phyloP scores from a whole-genome alignment of 2,888 invertebrate species.

The Tenthredo mesomela region DNA sequence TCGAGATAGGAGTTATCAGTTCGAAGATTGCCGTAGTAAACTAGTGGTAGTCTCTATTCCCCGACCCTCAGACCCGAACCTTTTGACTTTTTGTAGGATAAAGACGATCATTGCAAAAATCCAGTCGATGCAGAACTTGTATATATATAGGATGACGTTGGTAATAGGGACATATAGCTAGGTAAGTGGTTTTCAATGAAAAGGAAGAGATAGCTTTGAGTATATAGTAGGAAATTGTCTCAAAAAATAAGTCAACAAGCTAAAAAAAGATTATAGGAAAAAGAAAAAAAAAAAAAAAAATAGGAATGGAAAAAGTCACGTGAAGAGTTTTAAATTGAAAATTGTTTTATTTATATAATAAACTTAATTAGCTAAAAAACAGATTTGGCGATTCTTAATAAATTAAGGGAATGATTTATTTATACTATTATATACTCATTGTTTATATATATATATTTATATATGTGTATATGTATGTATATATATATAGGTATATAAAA shows the following conservation, averaged over 20 bases:
- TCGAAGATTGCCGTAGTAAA: background rate
- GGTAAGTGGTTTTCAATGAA: background rate
- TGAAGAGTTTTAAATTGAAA: conserved; percentile 8
- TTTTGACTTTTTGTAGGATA: background rate
- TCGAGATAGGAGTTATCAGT: conserved; percentile 36
- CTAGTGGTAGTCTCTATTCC: background rate
- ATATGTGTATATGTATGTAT: background rate
- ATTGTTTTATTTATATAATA: conserved; percentile 29
- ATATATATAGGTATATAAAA: background rate
- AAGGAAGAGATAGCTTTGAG: background rate
- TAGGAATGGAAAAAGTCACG: background rate
- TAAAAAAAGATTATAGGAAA: background rate
- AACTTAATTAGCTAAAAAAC: conserved; percentile 9
- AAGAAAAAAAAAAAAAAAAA: background rate
- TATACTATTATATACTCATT: background rate
- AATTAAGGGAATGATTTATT: conserved; percentile 8
- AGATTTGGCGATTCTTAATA: background rate
- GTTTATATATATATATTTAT: background rate
- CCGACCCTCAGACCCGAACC: background rate
- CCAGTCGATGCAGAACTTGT: background rate
- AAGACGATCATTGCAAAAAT: background rate
- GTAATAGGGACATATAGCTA: background rate
- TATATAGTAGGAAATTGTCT: background rate
- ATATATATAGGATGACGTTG: background rate
- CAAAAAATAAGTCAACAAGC: background rate